Evolutionary conservation across 2,797 vertebrate genomes (phyloP).

Genomic region (Cossypha polioptera): DNA sequence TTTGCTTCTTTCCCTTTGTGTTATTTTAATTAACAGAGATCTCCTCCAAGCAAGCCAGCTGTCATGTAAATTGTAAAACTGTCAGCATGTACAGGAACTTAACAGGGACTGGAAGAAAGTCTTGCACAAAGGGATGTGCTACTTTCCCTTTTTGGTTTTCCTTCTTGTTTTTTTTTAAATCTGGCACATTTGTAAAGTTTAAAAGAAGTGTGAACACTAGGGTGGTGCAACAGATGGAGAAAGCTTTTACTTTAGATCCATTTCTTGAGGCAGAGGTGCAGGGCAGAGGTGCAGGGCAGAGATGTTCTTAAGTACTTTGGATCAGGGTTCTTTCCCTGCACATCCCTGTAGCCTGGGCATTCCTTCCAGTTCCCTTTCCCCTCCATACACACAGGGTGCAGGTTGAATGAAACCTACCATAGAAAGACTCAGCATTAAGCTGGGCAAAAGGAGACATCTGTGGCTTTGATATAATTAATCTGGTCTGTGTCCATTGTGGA

Average conservation of each 20-base stretch:
- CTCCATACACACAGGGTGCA: background rate
- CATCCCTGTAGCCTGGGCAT: background rate
- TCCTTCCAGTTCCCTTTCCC: background rate
- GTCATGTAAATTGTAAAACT: slow-evolving; percentile 76
- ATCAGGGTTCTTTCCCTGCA: background rate
- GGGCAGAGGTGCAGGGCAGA: background rate
- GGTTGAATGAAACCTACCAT: background rate
- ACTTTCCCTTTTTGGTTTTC: background rate
- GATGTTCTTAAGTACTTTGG: background rate
- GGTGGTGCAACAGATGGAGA: background rate
- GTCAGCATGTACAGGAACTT: slow-evolving; percentile 75
- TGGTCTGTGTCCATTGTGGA: fast-evolving
- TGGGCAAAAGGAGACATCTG: background rate
- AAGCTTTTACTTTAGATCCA: background rate
- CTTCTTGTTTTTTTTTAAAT: background rate
- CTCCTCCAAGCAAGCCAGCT: slow-evolving; percentile 80
- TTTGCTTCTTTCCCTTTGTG: slow-evolving; percentile 71
- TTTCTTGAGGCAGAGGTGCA: background rate
- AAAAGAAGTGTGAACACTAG: background rate
- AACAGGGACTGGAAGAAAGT: slow-evolving; percentile 48
- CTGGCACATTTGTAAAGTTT: slow-evolving; percentile 17
- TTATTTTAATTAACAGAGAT: slow-evolving; percentile 81
- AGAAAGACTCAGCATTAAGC: background rate
- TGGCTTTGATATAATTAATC: background rate
- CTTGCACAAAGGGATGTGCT: slow-evolving; percentile 48